Conservation (phyloP, 2,888 invertebrate species). For the Drosophila tanythrix region DNA sequence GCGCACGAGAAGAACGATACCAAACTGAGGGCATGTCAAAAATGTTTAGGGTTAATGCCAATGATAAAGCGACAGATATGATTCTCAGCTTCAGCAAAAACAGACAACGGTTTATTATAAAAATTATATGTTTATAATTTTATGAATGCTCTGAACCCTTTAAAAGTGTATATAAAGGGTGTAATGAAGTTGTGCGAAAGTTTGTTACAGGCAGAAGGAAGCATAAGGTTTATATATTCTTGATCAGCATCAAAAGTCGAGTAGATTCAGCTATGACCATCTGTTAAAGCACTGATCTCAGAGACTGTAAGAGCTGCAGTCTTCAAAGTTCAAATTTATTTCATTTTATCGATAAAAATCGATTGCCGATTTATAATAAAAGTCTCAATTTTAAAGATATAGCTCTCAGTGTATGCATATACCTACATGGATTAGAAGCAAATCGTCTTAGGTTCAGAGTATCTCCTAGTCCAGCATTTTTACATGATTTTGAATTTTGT, state of each 20-base stretch:
- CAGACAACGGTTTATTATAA: conserved; percentile 34
- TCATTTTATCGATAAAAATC: not conserved
- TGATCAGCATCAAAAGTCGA: not conserved
- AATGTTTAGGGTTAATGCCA: conserved; percentile 26
- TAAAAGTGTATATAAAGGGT: not conserved
- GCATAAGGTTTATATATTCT: not conserved
- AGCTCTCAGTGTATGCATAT: not conserved
- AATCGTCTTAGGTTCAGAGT: not conserved
- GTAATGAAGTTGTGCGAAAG: not conserved
- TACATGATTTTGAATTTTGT: conserved; percentile 2
- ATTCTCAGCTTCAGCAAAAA: conserved; percentile 4
- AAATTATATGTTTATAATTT: conserved; percentile 16
- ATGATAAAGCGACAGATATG: conserved; percentile 26
- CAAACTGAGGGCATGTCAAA: conserved; percentile 8
- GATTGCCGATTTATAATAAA: not conserved
- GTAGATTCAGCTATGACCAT: not conserved
- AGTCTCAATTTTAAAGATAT: not conserved
- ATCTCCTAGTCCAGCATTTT: conserved; percentile 1
- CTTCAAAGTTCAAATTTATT: not conserved
- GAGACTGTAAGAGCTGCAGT: not conserved
- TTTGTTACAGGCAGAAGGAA: not conserved
- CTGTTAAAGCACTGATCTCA: not conserved
- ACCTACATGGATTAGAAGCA: not conserved
- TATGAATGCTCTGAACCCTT: not conserved
- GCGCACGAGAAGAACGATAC: conserved; percentile 28